These are phyloP conservation scores for Sinonovacula constricta DNA, from an alignment of 1,140 invertebrate genomes.

Conservation along the genomic window DNA sequence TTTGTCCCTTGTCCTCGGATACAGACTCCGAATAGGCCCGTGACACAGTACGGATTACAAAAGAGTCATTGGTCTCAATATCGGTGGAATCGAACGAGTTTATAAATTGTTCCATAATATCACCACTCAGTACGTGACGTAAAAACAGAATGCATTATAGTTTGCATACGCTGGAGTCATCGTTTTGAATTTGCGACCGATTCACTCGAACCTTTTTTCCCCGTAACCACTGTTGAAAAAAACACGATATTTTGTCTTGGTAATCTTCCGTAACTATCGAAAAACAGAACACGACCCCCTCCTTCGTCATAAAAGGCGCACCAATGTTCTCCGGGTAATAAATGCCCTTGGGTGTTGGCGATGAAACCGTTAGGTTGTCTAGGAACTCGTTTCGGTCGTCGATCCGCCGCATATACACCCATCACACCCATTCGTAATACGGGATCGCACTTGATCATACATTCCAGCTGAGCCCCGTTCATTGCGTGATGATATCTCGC, in stretches of 20 bases:
- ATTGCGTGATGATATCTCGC: slow-evolving; percentile 14
- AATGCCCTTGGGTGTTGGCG: slow-evolving; percentile 21
- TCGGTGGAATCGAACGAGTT: slow-evolving; percentile 7
- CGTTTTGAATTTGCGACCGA: slow-evolving; percentile 11
- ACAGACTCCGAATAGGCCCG: slow-evolving; percentile 22
- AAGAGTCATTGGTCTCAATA: slow-evolving; percentile 19
- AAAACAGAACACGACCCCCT: slow-evolving; percentile 13
- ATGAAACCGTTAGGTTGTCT: slow-evolving; percentile 30
- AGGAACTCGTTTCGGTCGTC: neutral
- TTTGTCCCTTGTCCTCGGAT: slow-evolving; percentile 1
- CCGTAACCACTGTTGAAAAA: slow-evolving; percentile 6
- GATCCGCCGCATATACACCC: slow-evolving; percentile 34
- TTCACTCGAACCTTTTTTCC: slow-evolving; percentile 8
- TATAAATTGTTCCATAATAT: slow-evolving; percentile 6
- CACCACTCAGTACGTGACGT: slow-evolving; percentile 2
- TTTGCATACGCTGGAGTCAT: slow-evolving; percentile 22
- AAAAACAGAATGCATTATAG: slow-evolving; percentile 28
- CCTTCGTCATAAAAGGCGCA: slow-evolving; percentile 21
- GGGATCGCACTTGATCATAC: slow-evolving; percentile 48
- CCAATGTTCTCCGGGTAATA: slow-evolving; percentile 40
- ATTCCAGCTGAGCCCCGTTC: slow-evolving; percentile 33
- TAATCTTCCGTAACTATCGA: slow-evolving; percentile 44
- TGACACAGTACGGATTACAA: slow-evolving; percentile 4
- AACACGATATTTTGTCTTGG: slow-evolving; percentile 5
- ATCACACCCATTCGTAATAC: slow-evolving; percentile 15